A percentile compares a stretch with the other conserved stretches of the same genome.
These are phyloP conservation scores for Engystomops pustulosus DNA, from an alignment of 2,113 vertebrate species.

Conservation along the genomic window DNA sequence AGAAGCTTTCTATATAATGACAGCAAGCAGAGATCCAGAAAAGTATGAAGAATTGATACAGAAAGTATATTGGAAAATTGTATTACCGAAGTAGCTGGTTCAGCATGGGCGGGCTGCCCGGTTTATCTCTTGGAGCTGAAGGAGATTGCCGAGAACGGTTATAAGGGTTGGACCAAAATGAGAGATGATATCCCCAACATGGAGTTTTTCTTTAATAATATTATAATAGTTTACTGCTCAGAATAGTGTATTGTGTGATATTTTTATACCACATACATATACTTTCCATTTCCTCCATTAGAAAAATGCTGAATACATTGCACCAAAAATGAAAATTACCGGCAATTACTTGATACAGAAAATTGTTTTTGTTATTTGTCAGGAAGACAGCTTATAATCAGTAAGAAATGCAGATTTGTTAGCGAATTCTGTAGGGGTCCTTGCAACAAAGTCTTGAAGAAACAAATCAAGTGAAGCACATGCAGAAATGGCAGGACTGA, in stretches of 20 bases:
- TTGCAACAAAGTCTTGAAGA: conserved; percentile 62
- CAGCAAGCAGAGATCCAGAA: too few species aligned
- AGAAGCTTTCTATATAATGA: too few species aligned
- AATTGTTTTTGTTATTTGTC: conserved; percentile 60
- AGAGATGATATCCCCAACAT: not conserved
- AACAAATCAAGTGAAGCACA: conserved; percentile 62
- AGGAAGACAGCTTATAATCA: conserved; percentile 64
- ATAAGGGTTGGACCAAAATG: not conserved
- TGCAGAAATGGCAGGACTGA: conserved; percentile 55
- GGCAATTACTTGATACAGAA: conserved; percentile 61
- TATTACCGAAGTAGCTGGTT: too few species aligned
- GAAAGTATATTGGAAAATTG: too few species aligned
- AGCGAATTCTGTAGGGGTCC: conserved; percentile 49
- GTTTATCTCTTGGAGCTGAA: too few species aligned
- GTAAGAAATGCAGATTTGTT: conserved; percentile 48
- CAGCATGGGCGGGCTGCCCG: too few species aligned
- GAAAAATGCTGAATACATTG: conserved; percentile 54
- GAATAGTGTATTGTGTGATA: not conserved
- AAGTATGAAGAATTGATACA: too few species aligned
- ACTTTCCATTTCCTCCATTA: conserved; percentile 1
- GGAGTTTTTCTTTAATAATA: not conserved
- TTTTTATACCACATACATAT: too few species aligned
- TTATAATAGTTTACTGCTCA: not conserved
- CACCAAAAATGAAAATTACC: conserved; percentile 58
- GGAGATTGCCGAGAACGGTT: too few species aligned